Percentiles rank a stretch among this genome's conserved stretches.
Conservation (phyloP, 2,113 vertebrate species). For the Salvelinus namaycush region DNA sequence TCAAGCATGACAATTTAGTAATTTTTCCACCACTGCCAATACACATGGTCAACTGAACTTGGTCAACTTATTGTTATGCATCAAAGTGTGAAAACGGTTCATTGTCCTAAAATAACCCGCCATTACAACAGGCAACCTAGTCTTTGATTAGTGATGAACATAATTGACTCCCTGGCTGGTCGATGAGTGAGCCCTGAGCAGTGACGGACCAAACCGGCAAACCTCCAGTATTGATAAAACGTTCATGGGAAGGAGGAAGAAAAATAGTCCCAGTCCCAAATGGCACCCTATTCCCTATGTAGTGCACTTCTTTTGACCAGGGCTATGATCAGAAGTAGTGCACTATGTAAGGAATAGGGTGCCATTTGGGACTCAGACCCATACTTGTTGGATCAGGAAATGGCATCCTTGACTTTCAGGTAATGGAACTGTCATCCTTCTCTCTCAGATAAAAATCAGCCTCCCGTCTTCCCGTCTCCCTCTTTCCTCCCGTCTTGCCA, state of each 20-base stretch:
- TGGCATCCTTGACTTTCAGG: constrained; percentile 58
- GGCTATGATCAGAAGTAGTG: too few species aligned
- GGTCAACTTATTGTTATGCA: too few species aligned
- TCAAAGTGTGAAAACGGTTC: constrained; percentile 8
- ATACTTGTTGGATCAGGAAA: constrained; percentile 62
- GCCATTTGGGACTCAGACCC: neutral
- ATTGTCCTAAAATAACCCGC: constrained; percentile 20
- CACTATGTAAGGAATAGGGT: neutral
- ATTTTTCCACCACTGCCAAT: too few species aligned
- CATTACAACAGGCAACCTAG: constrained; percentile 22
- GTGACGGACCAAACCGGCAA: constrained; percentile 51
- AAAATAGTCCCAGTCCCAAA: neutral
- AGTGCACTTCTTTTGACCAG: too few species aligned
- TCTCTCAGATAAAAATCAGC: constrained; percentile 18
- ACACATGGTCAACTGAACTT: too few species aligned
- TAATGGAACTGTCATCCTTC: constrained; percentile 79
- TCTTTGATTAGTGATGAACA: constrained; percentile 57
- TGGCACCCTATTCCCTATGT: neutral
- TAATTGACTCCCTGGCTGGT: constrained; percentile 60
- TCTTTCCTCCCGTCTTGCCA: constrained; percentile 43
- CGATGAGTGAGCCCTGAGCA: constrained; percentile 47
- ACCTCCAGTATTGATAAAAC: constrained; percentile 63
- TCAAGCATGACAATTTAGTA: too few species aligned
- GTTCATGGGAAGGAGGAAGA: neutral
- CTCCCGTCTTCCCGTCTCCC: constrained; percentile 25